Evolutionary conservation across 2,888 invertebrate genomes (phyloP), one percentile per base, ranked within the genome.

Genomic region (Sarcophaga carnaria): DNA sequence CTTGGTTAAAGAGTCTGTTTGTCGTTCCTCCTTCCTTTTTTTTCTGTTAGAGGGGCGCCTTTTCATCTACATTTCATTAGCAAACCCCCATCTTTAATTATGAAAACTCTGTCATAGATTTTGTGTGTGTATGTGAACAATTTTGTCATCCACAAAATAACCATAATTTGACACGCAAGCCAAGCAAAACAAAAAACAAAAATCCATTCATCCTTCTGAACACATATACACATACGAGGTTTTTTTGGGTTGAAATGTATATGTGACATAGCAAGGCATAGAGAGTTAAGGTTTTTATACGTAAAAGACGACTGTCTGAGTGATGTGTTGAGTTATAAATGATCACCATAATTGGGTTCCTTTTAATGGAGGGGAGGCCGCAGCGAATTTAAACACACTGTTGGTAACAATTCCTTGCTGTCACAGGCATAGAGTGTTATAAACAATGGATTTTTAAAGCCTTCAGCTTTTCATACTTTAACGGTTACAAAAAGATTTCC

Each of bases 341-440:
- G 69, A 83, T 77, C 77, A 83, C 69, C 69, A 80, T 80, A 83
- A 86, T 83, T 80, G 75, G 77, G 59, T 66, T 69, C n/a, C 37
- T 60, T 69, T 75, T 45, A 14, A n/a, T 63, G 63, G 2, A 37
- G 10, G 37, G 37, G 49, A 67, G 72, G 47, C 17, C 17, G 67
- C 76, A 63, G 37, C 62, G 12, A 3, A 45, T 62, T n/a, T 20
- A 62, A 45, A 67, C 78, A 70, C 47, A 69, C 60, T 66, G 71
- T 66, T 76, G 67, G 69, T 59, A 85, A 49, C 64, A 74, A 59
- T 47, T 78, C 60, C 37, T 66, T 60, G 60, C 47, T 63, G 60
- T 27, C 25, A 74, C 78, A 66, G 47, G 64, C 71, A 78, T 80
- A 37, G 37, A 37, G 10, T 37, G 2, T 37, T 37, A 37, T 8